Conservation (phyloP, 2,888 invertebrate genomes). For the Odontomyia ornata region DNA sequence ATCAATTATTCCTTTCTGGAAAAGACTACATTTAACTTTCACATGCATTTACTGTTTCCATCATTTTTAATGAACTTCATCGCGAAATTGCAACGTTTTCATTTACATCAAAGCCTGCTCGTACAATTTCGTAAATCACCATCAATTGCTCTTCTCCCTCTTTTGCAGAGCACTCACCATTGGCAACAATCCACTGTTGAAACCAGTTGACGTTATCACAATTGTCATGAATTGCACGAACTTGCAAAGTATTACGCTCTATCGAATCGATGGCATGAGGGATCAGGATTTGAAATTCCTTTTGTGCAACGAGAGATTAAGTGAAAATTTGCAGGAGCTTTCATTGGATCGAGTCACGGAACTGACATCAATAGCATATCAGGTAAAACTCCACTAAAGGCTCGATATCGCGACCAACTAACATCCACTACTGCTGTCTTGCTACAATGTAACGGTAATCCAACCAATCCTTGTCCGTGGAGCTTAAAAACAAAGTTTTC, state of each 20-base stretch:
- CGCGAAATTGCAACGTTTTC: no score
- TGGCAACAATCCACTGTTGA: constrained; percentile 20
- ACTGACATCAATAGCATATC: constrained; percentile 44
- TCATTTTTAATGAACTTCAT: no score
- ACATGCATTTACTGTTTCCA: no score
- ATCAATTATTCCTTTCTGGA: no score
- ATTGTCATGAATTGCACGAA: constrained; percentile 31
- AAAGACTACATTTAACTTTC: no score
- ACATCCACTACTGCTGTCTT: neutral
- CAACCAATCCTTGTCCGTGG: neutral
- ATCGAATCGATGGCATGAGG: constrained; percentile 37
- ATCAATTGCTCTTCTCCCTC: no score
- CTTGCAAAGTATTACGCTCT: constrained; percentile 29
- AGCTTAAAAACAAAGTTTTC: constrained; percentile 31
- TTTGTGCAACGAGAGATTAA: constrained; percentile 47
- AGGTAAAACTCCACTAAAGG: constrained; percentile 28
- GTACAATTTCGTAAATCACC: no score
- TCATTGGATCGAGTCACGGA: constrained; percentile 43
- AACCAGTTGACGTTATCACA: constrained; percentile 37
- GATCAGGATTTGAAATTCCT: constrained; percentile 46
- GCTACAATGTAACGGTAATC: constrained; percentile 12
- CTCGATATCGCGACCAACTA: no score
- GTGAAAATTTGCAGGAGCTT: constrained; percentile 41
- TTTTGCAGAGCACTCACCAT: constrained; percentile 27
- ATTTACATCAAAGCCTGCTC: no score